Percentiles rank a stretch among this genome's conserved stretches.
phyloP scores from a whole-genome alignment of 35 echinoderm and acorn worm species.

The Anneissia japonica region DNA sequence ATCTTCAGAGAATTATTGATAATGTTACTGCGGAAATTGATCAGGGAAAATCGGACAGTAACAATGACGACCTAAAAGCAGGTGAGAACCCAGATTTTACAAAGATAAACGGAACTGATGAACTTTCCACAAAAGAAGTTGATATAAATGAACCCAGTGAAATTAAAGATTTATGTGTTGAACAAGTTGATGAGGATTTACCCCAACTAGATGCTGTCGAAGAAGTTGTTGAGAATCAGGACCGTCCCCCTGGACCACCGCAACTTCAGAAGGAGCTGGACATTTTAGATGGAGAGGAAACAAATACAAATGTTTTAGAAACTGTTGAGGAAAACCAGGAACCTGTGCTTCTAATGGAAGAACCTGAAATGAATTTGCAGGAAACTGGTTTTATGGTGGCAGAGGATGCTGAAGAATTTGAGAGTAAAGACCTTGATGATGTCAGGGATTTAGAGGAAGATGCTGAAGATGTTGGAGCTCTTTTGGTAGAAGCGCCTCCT shows the following conservation, averaged over 20 bases:
- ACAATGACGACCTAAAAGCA: constrained; percentile 21
- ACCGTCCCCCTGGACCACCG: neutral
- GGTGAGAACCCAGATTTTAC: neutral
- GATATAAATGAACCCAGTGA: neutral
- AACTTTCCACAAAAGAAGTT: neutral
- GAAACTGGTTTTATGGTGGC: neutral
- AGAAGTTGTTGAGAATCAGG: neutral
- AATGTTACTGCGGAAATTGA: constrained; percentile 95
- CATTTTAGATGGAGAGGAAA: neutral
- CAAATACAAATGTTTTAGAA: neutral
- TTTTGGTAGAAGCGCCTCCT: constrained; percentile 3
- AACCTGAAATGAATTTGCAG: neutral
- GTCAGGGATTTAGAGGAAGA: neutral
- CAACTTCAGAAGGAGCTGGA: neutral
- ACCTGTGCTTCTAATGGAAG: neutral
- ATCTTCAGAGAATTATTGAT: constrained; percentile 91
- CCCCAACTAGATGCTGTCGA: neutral
- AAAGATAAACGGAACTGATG: neutral
- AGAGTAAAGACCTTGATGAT: neutral
- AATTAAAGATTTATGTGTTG: neutral
- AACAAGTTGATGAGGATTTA: neutral
- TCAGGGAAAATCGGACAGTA: constrained; percentile 45
- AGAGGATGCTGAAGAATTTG: neutral
- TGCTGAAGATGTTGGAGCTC: neutral
- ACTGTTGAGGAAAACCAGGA: neutral